phyloP scores from a whole-genome alignment of 2,113 vertebrate species.

The Mystacornis crossleyi region DNA sequence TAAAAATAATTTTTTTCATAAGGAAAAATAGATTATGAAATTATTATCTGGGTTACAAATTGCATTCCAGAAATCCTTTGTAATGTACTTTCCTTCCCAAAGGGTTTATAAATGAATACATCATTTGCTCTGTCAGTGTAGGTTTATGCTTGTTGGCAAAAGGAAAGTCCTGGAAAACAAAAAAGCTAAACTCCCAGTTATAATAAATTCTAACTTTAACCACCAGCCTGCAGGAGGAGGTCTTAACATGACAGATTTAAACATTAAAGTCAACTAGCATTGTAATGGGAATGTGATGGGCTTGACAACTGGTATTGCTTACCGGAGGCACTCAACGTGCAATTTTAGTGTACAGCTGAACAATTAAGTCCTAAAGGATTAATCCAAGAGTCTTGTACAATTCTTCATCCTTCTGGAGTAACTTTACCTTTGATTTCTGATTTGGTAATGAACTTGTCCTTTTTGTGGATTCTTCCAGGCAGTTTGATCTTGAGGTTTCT shows the following conservation, averaged over 20 bases:
- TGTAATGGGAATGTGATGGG: not conserved
- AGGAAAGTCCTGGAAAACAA: constrained; percentile 34
- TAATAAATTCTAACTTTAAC: constrained; percentile 31
- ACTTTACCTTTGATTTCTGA: not conserved
- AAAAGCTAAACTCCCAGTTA: not conserved
- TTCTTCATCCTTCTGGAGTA: not conserved
- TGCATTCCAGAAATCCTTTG: constrained; percentile 26
- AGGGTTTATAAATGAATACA: constrained; percentile 58
- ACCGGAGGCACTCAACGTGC: accelerated
- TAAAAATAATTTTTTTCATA: not conserved
- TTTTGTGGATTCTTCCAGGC: not conserved
- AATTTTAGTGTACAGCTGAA: not conserved
- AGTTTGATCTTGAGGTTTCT: not conserved
- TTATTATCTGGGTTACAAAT: not conserved
- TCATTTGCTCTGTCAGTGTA: constrained; percentile 44
- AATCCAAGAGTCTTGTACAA: not conserved
- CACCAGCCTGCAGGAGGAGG: constrained; percentile 2
- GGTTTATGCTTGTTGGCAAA: constrained; percentile 51
- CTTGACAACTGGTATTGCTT: not conserved
- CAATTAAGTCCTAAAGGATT: not conserved
- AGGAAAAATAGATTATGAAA: constrained; percentile 25
- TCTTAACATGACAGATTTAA: not conserved
- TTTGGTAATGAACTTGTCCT: not conserved
- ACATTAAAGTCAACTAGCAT: not conserved
- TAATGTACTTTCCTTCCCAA: constrained; percentile 58